Evolutionary conservation across 2,888 invertebrate species (phyloP), one percentile per base, ranked within the genome.

Genomic region (Thymelicus lineola): DNA sequence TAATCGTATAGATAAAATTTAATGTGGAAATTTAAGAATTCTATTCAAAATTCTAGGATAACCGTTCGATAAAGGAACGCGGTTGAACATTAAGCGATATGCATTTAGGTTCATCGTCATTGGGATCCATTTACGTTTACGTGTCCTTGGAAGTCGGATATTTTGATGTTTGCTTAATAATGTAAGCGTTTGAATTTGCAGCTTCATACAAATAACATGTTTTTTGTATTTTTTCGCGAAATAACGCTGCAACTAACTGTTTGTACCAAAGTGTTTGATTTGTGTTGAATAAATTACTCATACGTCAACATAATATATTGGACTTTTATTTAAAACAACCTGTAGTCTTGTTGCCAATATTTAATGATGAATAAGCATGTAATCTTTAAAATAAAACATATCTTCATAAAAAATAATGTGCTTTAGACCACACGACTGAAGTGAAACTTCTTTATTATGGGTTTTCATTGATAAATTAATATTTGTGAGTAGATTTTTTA

Each of bases 251-350:
- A 88, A 87, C 88, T 88, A 90, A 91, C 88, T 86, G 86, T 91
- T 90, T 93, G 93, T 94, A 94, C 94, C 94, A 94, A 94, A 94
- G 94, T 93, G 92, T 93, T 94, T 91, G 91, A 92, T 90, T 93
- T 94, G 92, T 93, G 89, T 93, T 93, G 87, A 94, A 94, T 93
- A 92, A 92, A 94, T 86, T 93, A 94, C 87, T 91, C 91, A 90
- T 91, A 89, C 86, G 86, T 91, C 89, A 87, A 90, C 88, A 53
- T 53, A 86, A 87, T 77, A 77, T 64, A 80, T 79, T 79, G 75
- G 75, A 79, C 83, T 91, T 90, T 90, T 78, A 87, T 87, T 90
- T 83, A 61, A 55, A 45, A 6, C 46, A 20, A 10, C 15, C 45
- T 17, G 28, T 57, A 15, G 66, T 55, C 59, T 53, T 14, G 65